Conservation (phyloP, 2,888 invertebrate species). For the Protodeltote pygarga region DNA sequence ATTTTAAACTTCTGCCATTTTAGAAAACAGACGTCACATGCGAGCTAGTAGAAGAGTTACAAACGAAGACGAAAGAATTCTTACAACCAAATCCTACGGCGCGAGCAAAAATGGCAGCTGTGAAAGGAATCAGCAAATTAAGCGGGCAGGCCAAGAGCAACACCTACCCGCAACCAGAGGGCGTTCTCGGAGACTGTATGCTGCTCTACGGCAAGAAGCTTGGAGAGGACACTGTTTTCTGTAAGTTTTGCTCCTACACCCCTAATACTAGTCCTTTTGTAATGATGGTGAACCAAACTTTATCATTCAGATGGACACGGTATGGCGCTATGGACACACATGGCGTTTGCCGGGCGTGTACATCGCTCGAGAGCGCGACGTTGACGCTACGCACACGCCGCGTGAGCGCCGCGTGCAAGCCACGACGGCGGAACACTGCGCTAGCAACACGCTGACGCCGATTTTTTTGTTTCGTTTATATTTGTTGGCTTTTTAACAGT, state of each 20-base stretch:
- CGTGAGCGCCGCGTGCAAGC: constrained; percentile 32
- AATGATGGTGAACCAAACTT: constrained; percentile 32
- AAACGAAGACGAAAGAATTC: constrained; percentile 99
- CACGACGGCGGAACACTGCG: constrained; percentile 32
- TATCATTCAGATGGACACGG: constrained; percentile 43
- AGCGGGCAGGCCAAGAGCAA: constrained; percentile 98
- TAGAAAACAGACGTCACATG: constrained; percentile 99
- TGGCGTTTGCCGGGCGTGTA: constrained; percentile 25
- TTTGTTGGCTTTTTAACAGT: constrained; percentile 28
- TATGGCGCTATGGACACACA: constrained; percentile 30
- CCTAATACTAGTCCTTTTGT: constrained; percentile 13
- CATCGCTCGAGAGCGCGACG: constrained; percentile 23
- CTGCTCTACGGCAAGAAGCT: constrained; percentile 97
- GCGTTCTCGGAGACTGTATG: constrained; percentile 98
- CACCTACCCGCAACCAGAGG: constrained; percentile 99
- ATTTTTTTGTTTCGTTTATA: constrained; percentile 22
- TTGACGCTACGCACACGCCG: constrained; percentile 13
- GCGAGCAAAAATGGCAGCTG: constrained; percentile 97
- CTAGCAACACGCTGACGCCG: constrained; percentile 37
- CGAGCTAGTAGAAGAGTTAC: constrained; percentile 98
- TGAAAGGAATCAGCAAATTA: constrained; percentile 98
- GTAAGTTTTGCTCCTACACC: constrained; percentile 78
- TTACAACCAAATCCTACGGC: constrained; percentile 99
- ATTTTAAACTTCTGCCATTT: constrained; percentile 36
- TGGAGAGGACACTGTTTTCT: constrained; percentile 97